phyloP scores from a whole-genome alignment of 2,888 invertebrate species.

The Habrosyne pyritoides region DNA sequence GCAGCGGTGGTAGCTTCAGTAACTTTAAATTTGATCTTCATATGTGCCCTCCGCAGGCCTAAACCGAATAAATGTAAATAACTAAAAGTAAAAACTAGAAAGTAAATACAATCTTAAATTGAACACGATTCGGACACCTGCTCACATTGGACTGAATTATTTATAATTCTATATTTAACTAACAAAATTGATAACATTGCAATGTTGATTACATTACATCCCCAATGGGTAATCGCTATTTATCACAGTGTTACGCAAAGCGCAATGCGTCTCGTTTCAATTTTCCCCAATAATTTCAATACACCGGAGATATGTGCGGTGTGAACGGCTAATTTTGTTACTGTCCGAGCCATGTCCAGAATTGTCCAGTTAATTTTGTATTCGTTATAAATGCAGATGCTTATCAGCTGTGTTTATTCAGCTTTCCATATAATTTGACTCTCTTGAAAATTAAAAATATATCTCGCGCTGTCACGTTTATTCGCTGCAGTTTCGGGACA shows the following conservation, averaged over 20 bases:
- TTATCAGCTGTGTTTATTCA: neutral
- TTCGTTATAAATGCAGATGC: neutral
- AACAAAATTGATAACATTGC: neutral
- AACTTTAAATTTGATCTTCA: too few species aligned
- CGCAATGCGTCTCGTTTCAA: neutral
- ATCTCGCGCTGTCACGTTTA: too few species aligned
- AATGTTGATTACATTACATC: neutral
- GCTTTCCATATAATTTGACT: neutral
- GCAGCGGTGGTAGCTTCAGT: too few species aligned
- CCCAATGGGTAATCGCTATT: neutral
- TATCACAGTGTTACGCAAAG: neutral
- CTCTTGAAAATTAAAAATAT: neutral
- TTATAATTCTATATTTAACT: neutral
- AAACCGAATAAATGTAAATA: too few species aligned
- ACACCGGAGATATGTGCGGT: neutral
- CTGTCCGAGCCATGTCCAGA: neutral
- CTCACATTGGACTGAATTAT: too few species aligned
- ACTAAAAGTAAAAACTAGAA: too few species aligned
- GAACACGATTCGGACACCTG: too few species aligned
- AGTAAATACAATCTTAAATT: too few species aligned
- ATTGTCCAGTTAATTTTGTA: neutral
- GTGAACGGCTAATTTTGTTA: neutral
- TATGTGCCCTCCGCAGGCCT: too few species aligned
- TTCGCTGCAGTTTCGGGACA: too few species aligned
- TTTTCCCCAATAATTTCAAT: neutral